Evolutionary conservation across 1,140 invertebrate genomes (phyloP).

Genomic region (Cydia splendana): DNA sequence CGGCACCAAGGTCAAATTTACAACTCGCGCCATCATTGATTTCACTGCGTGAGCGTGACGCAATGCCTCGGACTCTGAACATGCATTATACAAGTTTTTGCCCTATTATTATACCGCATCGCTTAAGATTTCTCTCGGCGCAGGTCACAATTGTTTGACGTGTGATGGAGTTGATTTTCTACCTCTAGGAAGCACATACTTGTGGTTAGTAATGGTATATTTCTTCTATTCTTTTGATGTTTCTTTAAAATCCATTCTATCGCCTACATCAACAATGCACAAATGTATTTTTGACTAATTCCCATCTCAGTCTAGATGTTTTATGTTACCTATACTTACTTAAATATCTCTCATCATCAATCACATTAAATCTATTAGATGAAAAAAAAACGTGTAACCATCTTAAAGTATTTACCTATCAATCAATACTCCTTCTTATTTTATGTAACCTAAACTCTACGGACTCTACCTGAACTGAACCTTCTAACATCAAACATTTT

Average conservation of each 20-base stretch:
- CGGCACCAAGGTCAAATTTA: conserved; percentile 66
- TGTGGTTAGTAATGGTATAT: too few relatives aligned
- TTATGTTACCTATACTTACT: too few relatives aligned
- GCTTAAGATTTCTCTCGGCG: conserved; percentile 23
- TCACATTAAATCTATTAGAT: too few relatives aligned
- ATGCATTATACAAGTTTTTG: conserved; percentile 42
- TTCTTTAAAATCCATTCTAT: too few relatives aligned
- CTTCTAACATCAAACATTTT: conserved; percentile 12
- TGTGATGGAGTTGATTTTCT: conserved; percentile 1
- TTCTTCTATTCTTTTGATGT: too few relatives aligned
- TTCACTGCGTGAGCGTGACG: conserved; percentile 63
- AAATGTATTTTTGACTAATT: too few relatives aligned
- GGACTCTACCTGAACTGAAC: background rate
- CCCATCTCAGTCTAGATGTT: too few relatives aligned
- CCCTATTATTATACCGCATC: conserved; percentile 26
- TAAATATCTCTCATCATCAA: too few relatives aligned
- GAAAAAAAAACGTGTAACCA: too few relatives aligned
- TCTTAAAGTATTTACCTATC: too few relatives aligned
- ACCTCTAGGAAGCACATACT: background rate
- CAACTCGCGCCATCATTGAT: conserved; percentile 66
- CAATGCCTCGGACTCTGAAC: conserved; percentile 46
- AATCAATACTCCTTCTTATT: background rate
- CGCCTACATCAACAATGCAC: too few relatives aligned
- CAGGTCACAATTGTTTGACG: conserved; percentile 11
- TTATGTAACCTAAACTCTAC: background rate